These are phyloP conservation scores for Matsumurasca onukii DNA, from an alignment of 1,140 invertebrate species.

Conservation along the genomic window DNA sequence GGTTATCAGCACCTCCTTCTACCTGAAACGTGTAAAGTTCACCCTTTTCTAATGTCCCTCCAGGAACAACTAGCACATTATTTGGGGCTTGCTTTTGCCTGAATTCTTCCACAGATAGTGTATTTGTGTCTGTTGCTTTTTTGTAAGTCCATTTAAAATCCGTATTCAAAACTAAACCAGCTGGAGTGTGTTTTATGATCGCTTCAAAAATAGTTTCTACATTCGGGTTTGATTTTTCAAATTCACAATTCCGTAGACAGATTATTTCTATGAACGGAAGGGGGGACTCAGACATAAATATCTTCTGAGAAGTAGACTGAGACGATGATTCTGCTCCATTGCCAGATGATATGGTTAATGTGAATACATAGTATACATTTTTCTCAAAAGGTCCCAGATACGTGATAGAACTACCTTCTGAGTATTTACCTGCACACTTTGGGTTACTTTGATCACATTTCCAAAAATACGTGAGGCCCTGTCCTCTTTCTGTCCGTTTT, in stretches of 20 bases:
- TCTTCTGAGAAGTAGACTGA: background rate
- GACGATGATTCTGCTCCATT: background rate
- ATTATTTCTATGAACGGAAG: background rate
- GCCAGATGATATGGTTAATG: background rate
- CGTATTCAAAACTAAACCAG: background rate
- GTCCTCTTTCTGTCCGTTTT: too few relatives aligned
- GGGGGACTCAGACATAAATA: background rate
- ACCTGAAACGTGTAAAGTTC: background rate
- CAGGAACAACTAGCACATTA: background rate
- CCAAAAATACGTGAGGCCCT: too few relatives aligned
- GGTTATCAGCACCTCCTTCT: background rate
- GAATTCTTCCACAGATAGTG: background rate
- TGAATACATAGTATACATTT: background rate
- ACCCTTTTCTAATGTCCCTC: background rate
- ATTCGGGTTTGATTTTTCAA: background rate
- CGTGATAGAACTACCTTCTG: background rate
- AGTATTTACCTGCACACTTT: background rate
- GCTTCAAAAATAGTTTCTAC: background rate
- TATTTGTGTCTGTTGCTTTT: background rate
- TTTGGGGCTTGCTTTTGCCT: background rate
- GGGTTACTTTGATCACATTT: too few relatives aligned
- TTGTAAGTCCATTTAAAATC: background rate
- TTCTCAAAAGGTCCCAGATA: background rate
- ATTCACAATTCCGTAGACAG: conserved; percentile 1
- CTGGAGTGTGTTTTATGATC: background rate